Evolutionary conservation across 2,797 vertebrate species (phyloP).

Genomic region (Sebastes minor): DNA sequence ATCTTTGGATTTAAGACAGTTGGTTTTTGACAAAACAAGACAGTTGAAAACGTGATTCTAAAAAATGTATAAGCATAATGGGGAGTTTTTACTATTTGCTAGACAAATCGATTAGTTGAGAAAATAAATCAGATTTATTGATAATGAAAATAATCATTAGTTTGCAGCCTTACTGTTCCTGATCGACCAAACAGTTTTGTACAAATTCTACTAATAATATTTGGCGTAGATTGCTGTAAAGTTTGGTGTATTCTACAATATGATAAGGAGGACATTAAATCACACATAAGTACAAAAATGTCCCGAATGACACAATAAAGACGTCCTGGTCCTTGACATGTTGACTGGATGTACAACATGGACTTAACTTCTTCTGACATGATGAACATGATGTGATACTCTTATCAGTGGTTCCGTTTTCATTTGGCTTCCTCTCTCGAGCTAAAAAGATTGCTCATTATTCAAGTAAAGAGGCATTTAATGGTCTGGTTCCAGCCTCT

Average conservation of each 20-base stretch:
- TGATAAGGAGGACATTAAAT: not conserved
- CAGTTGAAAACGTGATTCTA: accelerated
- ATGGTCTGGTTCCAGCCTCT: not conserved
- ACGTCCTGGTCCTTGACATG: not conserved
- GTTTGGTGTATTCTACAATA: not conserved
- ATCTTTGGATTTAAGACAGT: not conserved
- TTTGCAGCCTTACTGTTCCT: not conserved
- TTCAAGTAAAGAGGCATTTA: not conserved
- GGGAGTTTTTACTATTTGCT: not conserved
- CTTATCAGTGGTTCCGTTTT: not conserved
- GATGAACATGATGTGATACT: not conserved
- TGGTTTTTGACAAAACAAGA: not conserved
- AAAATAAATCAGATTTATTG: not conserved
- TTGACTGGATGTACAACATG: not conserved
- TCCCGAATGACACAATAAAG: not conserved
- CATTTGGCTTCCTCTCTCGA: not conserved
- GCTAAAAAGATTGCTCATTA: not conserved
- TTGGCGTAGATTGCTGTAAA: not conserved
- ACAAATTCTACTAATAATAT: not conserved
- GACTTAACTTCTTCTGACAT: not conserved
- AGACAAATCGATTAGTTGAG: accelerated
- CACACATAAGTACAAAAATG: not conserved
- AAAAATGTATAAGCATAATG: not conserved
- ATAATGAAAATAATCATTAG: not conserved
- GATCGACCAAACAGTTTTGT: not conserved